These are phyloP conservation scores for Melospiza georgiana DNA, from an alignment of 2,113 vertebrate genomes.

Conservation along the genomic window DNA sequence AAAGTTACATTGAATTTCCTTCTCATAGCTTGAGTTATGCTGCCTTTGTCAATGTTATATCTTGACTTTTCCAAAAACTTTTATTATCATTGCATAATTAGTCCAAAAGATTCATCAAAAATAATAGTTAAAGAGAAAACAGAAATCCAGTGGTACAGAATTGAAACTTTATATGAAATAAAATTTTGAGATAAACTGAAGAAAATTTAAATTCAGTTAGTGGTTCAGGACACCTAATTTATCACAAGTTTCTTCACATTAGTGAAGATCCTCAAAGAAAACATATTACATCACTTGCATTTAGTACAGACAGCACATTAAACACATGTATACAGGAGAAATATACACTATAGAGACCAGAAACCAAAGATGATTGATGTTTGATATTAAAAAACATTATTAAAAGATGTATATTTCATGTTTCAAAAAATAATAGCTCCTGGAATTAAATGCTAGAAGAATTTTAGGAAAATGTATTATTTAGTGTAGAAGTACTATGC, in stretches of 20 bases:
- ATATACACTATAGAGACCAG: neutral
- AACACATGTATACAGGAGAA: fast-evolving
- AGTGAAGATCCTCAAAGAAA: neutral
- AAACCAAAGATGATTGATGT: neutral
- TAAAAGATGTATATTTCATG: neutral
- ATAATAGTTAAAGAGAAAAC: neutral
- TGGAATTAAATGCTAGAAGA: neutral
- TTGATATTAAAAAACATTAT: neutral
- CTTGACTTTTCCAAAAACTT: neutral
- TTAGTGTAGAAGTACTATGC: neutral
- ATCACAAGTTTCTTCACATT: neutral
- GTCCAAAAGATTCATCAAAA: neutral
- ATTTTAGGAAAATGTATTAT: neutral
- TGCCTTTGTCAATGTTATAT: neutral
- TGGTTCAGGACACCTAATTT: neutral
- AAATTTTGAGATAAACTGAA: neutral
- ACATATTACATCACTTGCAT: neutral
- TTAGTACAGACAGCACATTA: neutral
- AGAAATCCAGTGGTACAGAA: neutral
- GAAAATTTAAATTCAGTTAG: neutral
- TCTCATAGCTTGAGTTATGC: neutral
- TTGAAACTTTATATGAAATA: neutral
- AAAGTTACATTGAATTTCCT: neutral
- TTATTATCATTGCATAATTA: neutral
- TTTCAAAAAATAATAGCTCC: neutral